Evolutionary conservation across 2,888 invertebrate species (phyloP).

Genomic region (Callyntrura guangdongensis): DNA sequence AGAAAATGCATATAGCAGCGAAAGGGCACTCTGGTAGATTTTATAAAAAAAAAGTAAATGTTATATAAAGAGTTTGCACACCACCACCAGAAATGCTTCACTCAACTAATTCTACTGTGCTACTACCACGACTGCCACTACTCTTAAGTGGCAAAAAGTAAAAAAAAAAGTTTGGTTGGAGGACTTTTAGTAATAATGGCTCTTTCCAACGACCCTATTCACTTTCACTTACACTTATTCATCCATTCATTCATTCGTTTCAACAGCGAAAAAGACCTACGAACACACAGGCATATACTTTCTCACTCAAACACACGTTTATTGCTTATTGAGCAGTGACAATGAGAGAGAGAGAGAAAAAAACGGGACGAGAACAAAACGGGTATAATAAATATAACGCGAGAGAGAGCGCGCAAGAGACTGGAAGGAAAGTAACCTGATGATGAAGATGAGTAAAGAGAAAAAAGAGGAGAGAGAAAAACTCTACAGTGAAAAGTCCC

Average conservation of each 20-base stretch:
- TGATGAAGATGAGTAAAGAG: neutral
- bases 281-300: too few species aligned
- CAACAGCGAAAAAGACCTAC: conserved; percentile 2
- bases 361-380: too few species aligned
- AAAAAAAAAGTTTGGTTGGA: conserved; percentile 46
- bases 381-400: too few species aligned
- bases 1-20: too few species aligned
- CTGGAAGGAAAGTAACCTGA: too few species aligned
- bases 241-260: conserved; percentile 31
- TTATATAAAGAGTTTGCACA: too few species aligned
- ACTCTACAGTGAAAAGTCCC: conserved; percentile 7
- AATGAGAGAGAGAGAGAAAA: neutral
- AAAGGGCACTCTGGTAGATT: too few species aligned
- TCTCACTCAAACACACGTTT: conserved; percentile 9
- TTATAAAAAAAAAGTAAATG: too few species aligned
- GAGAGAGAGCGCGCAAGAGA: too few species aligned
- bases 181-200: conserved; percentile 64
- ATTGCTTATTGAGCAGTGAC: conserved; percentile 13
- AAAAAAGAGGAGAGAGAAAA: neutral
- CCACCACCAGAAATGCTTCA: conserved; percentile 21
- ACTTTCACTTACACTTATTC: conserved; percentile 61
- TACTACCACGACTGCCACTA: neutral
- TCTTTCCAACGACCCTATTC: conserved; percentile 52
- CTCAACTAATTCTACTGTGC: neutral
- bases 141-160: conserved; percentile 23